Base-by-base conservation (phyloP, 53 echinoderm and acorn worm genomes). In the Holothuria scabra region DNA sequence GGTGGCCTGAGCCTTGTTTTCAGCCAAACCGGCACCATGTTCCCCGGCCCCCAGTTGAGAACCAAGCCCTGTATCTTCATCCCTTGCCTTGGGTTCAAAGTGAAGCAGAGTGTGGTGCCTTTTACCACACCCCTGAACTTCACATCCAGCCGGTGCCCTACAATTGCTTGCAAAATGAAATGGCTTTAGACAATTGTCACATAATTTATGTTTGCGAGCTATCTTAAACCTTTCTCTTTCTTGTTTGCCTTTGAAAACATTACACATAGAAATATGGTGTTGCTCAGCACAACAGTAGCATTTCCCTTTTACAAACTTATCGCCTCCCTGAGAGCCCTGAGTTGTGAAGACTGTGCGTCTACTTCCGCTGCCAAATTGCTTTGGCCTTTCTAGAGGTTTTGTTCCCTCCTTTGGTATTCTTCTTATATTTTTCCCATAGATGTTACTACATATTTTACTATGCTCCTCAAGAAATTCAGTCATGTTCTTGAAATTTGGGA, bases 401-500 rank as follows among this genome's bases (percentile, higher is more conserved):
- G 52, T 52, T 52, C 16, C 52, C 18, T 52, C 52, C 52, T 52
- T 52, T 52, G 14, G 16, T 12, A n/a, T n/a, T n/a, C 14, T 52
- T 52, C 41, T 5, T 41, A 74, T 62, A 26, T 74, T 72, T 61
- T 74, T 68, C 8, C 76, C 75, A 59, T 24, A 84, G 46, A 83
- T 68, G 48, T 71, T 88, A 31, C 26, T 84, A 25, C 52, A 46
- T 29, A 65, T 35, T 33, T 46, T 64, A 8, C 80, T 80, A 18
- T 23, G 20, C 19, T 79, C 26, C 49, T 85, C 85, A 20, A 89
- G 33, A 48, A 89, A 89, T 18, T 76, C 68, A 2, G 89, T 84
- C 67, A 88, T 66, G 76, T 84, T 55, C 18, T 44, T 35, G 41
- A 89, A 89, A 31, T 60, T 78, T 12, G 85, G 85, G 19, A 79